Conservation (phyloP, 1,140 invertebrate species). For the Nasonia vitripennis region DNA sequence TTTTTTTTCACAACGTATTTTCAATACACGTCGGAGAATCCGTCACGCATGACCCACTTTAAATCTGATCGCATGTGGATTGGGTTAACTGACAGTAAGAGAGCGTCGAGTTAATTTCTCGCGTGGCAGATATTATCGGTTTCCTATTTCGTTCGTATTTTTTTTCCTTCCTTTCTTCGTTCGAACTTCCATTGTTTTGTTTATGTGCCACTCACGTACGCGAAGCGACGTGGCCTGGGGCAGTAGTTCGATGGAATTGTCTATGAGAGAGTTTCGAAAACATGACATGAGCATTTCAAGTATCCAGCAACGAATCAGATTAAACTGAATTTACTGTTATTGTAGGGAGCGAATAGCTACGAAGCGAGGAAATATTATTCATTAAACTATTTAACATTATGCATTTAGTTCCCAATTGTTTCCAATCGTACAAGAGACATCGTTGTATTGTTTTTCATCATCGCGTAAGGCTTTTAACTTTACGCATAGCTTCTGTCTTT, state of each 20-base stretch:
- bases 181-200: background rate
- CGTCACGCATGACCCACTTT: constrained; percentile 26
- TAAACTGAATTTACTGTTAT: no score
- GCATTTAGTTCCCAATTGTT: no score
- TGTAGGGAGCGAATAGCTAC: no score
- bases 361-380: no score
- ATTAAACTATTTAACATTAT: no score
- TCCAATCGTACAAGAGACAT: no score
- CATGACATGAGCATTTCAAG: background rate
- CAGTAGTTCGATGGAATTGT: background rate
- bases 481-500: no score
- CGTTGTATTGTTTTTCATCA: no score
- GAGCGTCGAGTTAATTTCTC: background rate
- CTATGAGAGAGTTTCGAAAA: background rate
- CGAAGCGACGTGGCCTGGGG: background rate
- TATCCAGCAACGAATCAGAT: background rate
- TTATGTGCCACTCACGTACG: background rate
- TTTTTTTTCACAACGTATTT: background rate
- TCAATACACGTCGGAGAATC: background rate
- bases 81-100: constrained; percentile 1
- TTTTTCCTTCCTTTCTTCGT: background rate
- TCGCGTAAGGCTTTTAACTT: no score
- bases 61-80: constrained; percentile 8
- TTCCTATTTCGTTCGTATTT: background rate
- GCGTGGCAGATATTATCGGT: constrained; percentile 6